phyloP scores from a whole-genome alignment of 1,140 invertebrate species.

The Glossosoma conforme region DNA sequence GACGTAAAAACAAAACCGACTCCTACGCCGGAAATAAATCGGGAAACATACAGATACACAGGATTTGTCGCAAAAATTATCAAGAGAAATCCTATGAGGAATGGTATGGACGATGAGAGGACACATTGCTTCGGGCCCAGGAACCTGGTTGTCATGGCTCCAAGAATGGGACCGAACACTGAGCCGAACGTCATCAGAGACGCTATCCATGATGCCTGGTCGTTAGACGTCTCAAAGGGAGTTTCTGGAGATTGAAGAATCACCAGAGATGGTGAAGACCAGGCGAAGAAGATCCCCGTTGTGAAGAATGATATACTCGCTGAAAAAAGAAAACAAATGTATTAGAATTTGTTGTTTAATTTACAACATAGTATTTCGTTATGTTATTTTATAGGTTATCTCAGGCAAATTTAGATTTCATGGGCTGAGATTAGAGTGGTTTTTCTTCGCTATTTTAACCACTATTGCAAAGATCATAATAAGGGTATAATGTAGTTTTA shows the following conservation, averaged over 20 bases:
- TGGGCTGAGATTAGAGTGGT: no score
- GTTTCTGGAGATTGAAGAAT: slow-evolving; percentile 27
- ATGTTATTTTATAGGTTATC: no score
- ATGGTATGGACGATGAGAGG: slow-evolving; percentile 31
- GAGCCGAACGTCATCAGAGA: slow-evolving; percentile 27
- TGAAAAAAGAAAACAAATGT: slow-evolving; percentile 18
- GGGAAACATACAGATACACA: slow-evolving; percentile 37
- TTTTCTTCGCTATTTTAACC: no score
- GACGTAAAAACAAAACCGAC: slow-evolving; percentile 43
- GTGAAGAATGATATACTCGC: slow-evolving; percentile 22
- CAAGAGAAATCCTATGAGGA: slow-evolving; percentile 34
- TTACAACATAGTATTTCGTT: no score
- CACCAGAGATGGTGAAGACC: slow-evolving; percentile 26
- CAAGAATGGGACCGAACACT: slow-evolving; percentile 28
- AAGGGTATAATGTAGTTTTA: no score
- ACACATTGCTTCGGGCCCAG: slow-evolving; percentile 38
- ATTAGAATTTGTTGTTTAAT: not conserved
- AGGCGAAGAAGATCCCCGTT: slow-evolving; percentile 25
- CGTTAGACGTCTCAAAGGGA: slow-evolving; percentile 26
- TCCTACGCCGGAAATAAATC: slow-evolving; percentile 44
- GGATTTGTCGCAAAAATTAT: slow-evolving; percentile 40
- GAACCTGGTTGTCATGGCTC: slow-evolving; percentile 31
- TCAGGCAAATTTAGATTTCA: no score
- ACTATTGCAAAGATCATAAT: no score
- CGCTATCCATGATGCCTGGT: slow-evolving; percentile 32